A percentile compares a stretch with the other conserved stretches of the same genome.
Evolutionary conservation across 2,797 vertebrate species (phyloP).

Genomic region (Fringilla coelebs): DNA sequence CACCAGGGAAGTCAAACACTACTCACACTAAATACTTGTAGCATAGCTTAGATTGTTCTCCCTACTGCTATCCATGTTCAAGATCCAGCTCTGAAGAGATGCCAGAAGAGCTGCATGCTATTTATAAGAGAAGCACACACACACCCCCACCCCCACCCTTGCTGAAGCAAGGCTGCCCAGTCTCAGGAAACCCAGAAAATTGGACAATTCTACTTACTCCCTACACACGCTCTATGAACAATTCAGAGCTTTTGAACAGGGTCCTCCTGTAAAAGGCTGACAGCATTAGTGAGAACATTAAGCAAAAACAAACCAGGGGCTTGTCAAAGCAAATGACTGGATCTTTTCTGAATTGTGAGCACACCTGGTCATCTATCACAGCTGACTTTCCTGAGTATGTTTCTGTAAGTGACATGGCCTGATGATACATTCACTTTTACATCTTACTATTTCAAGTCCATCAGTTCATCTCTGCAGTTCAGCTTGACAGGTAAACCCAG

Average conservation of each 20-base stretch:
- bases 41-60: neutral
- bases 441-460: neutral
- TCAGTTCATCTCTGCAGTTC: neutral
- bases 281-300: neutral
- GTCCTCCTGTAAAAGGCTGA: neutral
- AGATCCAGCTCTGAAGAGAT: neutral
- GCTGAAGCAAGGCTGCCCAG: neutral
- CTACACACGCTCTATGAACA: neutral
- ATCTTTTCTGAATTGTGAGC: neutral
- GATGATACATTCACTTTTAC: neutral
- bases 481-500: neutral
- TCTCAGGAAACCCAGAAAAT: neutral
- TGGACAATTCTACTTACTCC: neutral
- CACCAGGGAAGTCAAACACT: neutral
- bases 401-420: neutral
- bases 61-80: neutral
- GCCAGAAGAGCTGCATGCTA: neutral
- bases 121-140: neutral
- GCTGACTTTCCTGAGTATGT: neutral
- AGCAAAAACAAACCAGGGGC: neutral
- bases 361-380: neutral
- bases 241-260: neutral
- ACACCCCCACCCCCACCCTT: accelerated
- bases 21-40: neutral
- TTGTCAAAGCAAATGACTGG: neutral